Evolutionary conservation across 2,888 invertebrate species (phyloP), one percentile per base, ranked within the genome.

Genomic region (Apamea crenata): DNA sequence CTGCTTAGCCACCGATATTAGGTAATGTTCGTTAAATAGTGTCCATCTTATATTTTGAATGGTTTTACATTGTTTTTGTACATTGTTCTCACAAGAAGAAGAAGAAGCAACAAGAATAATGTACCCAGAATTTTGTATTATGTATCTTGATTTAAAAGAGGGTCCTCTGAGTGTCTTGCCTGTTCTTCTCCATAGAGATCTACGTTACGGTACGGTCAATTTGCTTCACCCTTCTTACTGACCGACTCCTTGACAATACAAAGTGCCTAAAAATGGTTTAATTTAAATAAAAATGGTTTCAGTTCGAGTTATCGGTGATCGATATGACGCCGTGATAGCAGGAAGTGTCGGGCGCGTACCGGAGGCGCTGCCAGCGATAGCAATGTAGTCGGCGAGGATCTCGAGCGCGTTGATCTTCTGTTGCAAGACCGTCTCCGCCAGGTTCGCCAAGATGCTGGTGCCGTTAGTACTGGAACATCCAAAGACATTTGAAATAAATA

Each of bases 341-440:
- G n/a, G 10, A 6, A 7, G 12, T 56, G 40, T 12, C 21, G 32
- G 29, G 53, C 16, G 56, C 36, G 6, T 40, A 72, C 71, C 71
- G 2, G 36, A 53, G 21, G 10, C 5, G 6, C 8, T 70, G 25
- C 56, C 50, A 5, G 74, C 56, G 56, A 75, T n/a, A 29, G 40
- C 40, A 74, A 75, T 56, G 29, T 29, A 56, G 56, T 73, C 74
- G 44, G 40, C 40, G 12, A 75, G 53, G 40, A 56, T 12, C 53
- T 75, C 18, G 18, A 75, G 75, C 18, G 44, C 75, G 40, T 56
- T 73, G 73, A 75, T 73, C 75, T 75, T 75, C 5, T 73, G 40
- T 73, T 75, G 56, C 74, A 75, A 56, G 25, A 56, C 56, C 25
- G 56, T 40, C 25, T 44, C 74, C 25, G 75, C 44, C 18, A 73